A percentile compares a stretch with the other conserved stretches of the same genome.
These are phyloP conservation scores for Cheiracanthium punctorium DNA, from an alignment of 2,888 invertebrate genomes.

Conservation along the genomic window DNA sequence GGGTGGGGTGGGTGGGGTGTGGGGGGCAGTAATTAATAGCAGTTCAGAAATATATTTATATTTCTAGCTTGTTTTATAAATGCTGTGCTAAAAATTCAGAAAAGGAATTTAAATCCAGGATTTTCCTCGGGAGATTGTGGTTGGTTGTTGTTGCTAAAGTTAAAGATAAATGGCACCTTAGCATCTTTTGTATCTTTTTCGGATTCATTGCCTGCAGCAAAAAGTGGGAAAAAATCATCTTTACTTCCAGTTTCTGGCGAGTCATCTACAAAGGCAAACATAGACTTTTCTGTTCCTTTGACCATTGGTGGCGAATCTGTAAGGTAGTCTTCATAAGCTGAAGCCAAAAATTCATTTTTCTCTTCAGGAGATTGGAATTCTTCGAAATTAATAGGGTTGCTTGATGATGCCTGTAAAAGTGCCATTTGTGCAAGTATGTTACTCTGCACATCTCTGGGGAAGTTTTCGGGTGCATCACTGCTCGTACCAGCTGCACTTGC, in stretches of 20 bases:
- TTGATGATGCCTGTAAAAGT: not conserved
- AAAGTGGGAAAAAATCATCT: constrained; percentile 16
- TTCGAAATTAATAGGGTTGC: not conserved
- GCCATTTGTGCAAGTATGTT: not conserved
- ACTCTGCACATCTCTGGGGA: not conserved
- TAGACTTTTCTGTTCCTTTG: not conserved
- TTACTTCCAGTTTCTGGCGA: not conserved
- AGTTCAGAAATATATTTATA: too few relatives aligned
- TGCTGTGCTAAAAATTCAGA: not conserved
- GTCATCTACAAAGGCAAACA: not conserved
- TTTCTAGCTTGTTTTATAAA: too few relatives aligned
- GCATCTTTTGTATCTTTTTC: not conserved
- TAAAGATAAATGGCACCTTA: not conserved
- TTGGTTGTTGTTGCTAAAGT: not conserved
- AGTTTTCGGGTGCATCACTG: not conserved
- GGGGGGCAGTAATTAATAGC: too few relatives aligned
- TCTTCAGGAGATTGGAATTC: not conserved
- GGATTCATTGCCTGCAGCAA: not conserved
- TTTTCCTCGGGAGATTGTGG: not conserved
- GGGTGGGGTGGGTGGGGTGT: too few relatives aligned
- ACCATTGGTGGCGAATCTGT: not conserved
- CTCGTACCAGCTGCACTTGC: not conserved
- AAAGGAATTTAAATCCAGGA: constrained; percentile 4
- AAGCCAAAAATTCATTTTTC: not conserved
- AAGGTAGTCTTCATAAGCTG: not conserved